Percentiles rank a stretch among this genome's conserved stretches.
Evolutionary conservation across 2,888 invertebrate species (phyloP).

Genomic region (Melolontha melolontha): DNA sequence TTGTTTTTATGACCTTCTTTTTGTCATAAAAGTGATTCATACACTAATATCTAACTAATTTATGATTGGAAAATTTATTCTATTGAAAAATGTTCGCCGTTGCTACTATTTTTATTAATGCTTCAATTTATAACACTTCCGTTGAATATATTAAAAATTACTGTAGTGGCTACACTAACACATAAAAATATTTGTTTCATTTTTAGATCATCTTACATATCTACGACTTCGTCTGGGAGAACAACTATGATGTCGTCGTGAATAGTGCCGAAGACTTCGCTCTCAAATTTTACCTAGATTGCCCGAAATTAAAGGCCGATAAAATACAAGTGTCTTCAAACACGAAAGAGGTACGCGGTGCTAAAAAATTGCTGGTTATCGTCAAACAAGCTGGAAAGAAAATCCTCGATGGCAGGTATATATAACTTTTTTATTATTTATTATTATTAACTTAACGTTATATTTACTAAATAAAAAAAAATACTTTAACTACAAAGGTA

Average conservation of each 20-base stretch:
- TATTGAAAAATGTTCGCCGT: no score
- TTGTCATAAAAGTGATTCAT: no score
- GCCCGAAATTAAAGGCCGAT: constrained; percentile 73
- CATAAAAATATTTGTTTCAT: background rate
- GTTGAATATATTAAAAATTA: no score
- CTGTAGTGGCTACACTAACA: no score
- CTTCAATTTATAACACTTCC: no score
- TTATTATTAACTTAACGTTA: background rate
- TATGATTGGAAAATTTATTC: no score
- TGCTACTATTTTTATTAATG: no score
- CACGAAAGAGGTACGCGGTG: constrained; percentile 72
- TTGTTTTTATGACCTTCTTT: no score
- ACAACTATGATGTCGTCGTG: constrained; percentile 69
- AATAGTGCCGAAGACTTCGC: constrained; percentile 75
- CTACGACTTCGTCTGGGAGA: constrained; percentile 68
- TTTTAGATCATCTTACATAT: constrained; percentile 12
- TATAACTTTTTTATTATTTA: constrained; percentile 1
- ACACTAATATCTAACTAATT: no score
- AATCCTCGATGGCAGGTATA: constrained; percentile 77
- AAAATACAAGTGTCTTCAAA: constrained; percentile 74
- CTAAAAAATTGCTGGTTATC: constrained; percentile 74
- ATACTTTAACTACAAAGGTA: no score
- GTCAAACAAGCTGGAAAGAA: constrained; percentile 75
- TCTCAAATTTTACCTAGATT: constrained; percentile 73
- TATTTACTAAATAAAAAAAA: no score